Percentiles rank a stretch among this genome's conserved stretches.
Evolutionary conservation across 2,113 vertebrate genomes (phyloP).

Genomic region (Antennarius striatus): DNA sequence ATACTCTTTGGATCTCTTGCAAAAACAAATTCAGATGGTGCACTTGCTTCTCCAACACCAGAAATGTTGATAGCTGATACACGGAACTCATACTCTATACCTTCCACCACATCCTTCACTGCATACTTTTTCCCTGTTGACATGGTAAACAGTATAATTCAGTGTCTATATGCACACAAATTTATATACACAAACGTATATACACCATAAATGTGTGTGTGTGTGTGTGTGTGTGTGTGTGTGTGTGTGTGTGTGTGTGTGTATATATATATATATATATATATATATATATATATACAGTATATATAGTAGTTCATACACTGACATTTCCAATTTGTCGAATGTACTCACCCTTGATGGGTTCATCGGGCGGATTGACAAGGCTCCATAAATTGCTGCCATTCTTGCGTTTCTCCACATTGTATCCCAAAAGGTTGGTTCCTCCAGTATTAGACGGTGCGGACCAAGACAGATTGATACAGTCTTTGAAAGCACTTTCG

Average conservation of each 20-base stretch:
- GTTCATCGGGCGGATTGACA: slow-evolving; percentile 70
- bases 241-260: too few relatives aligned
- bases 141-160: not conserved
- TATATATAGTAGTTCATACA: too few relatives aligned
- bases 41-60: slow-evolving; percentile 83
- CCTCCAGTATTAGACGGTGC: slow-evolving; percentile 79
- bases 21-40: slow-evolving; percentile 79
- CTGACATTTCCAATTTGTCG: too few relatives aligned
- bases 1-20: slow-evolving; percentile 85
- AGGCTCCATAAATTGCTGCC: slow-evolving; percentile 83
- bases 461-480: slow-evolving; percentile 83
- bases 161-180: too few relatives aligned
- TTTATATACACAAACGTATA: too few relatives aligned
- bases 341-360: slow-evolving; percentile 75
- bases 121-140: slow-evolving; percentile 79
- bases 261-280: too few relatives aligned
- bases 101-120: slow-evolving; percentile 80
- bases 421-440: slow-evolving; percentile 82
- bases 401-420: slow-evolving; percentile 85
- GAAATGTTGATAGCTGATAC: slow-evolving; percentile 85
- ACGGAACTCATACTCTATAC: slow-evolving; percentile 87
- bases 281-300: too few relatives aligned
- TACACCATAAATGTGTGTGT: too few relatives aligned
- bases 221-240: too few relatives aligned
- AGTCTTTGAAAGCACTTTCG: slow-evolving; percentile 78